phyloP scores from a whole-genome alignment of 2,888 invertebrate species.

The Cotesia congregata region DNA sequence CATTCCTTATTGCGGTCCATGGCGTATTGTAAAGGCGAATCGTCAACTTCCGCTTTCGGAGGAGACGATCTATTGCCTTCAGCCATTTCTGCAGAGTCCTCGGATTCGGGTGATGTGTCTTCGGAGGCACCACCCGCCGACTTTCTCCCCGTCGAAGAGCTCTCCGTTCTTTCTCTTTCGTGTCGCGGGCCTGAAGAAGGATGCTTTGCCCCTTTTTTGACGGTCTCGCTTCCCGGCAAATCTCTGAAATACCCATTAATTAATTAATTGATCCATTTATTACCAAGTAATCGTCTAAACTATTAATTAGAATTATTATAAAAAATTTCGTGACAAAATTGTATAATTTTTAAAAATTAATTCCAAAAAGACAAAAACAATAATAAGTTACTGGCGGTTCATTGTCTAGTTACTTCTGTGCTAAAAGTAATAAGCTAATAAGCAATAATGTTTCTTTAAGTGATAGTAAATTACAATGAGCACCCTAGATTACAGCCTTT shows the following conservation, averaged over 20 bases:
- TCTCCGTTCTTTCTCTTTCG: slow-evolving; percentile 59
- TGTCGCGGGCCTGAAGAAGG: slow-evolving; percentile 38
- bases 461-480: slow-evolving; percentile 33
- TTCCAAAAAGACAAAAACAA: neutral
- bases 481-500: slow-evolving; percentile 21
- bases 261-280: slow-evolving; percentile 8
- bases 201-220: slow-evolving; percentile 59
- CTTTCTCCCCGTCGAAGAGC: slow-evolving; percentile 55
- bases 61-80: slow-evolving; percentile 80
- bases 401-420: slow-evolving; percentile 15
- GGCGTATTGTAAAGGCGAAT: slow-evolving; percentile 91
- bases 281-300: too few relatives aligned
- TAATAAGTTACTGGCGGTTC: neutral
- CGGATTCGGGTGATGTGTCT: slow-evolving; percentile 51
- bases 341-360: slow-evolving; percentile 8
- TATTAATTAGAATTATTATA: too few relatives aligned
- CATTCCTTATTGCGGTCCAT: slow-evolving; percentile 99
- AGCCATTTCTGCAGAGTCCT: slow-evolving; percentile 62
- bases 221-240: slow-evolving; percentile 49
- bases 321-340: neutral
- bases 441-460: slow-evolving; percentile 24
- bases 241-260: slow-evolving; percentile 13
- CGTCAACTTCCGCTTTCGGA: slow-evolving; percentile 93
- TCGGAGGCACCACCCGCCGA: slow-evolving; percentile 56
- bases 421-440: neutral